Evolutionary conservation across 1,140 invertebrate species (phyloP).

Genomic region (Diploscapter pachys): DNA sequence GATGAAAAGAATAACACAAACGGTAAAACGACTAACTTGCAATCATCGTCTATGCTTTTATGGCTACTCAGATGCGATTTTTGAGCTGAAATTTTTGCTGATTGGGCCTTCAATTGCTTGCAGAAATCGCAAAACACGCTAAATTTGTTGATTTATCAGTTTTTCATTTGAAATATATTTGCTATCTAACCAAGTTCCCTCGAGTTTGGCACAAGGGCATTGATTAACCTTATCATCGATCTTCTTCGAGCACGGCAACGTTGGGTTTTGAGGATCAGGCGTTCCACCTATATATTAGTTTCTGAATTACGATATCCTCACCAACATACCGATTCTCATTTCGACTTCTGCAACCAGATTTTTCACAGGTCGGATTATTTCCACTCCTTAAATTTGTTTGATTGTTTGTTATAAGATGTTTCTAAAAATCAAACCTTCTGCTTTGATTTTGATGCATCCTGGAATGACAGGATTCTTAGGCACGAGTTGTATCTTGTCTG

Average conservation of each 20-base stretch:
- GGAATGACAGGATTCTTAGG: conserved; percentile 58
- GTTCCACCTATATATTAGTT: conserved; percentile 42
- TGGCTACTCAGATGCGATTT: conserved; percentile 4
- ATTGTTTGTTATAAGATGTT: not conserved
- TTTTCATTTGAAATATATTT: not conserved
- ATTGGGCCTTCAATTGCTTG: conserved; percentile 55
- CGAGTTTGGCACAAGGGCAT: conserved; percentile 57
- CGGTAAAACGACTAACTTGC: conserved; percentile 18
- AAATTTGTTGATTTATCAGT: conserved; percentile 18
- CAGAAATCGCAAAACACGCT: conserved; percentile 59
- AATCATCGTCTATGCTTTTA: conserved; percentile 33
- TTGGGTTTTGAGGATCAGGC: conserved; percentile 57
- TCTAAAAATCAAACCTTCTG: conserved; percentile 43
- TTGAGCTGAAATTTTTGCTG: conserved; percentile 19
- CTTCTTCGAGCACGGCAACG: conserved; percentile 57
- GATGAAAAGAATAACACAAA: not conserved
- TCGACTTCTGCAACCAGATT: conserved; percentile 58
- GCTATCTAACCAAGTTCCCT: conserved; percentile 53
- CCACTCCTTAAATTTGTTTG: conserved; percentile 40
- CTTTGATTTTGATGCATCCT: conserved; percentile 58
- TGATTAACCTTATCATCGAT: conserved; percentile 59
- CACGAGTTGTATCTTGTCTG: conserved; percentile 58
- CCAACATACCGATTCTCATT: conserved; percentile 44
- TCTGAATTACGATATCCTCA: too few species aligned
- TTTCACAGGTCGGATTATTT: conserved; percentile 53